Base-by-base conservation (phyloP, 2,888 invertebrate genomes). In the Drosophila flavopinicola region DNA sequence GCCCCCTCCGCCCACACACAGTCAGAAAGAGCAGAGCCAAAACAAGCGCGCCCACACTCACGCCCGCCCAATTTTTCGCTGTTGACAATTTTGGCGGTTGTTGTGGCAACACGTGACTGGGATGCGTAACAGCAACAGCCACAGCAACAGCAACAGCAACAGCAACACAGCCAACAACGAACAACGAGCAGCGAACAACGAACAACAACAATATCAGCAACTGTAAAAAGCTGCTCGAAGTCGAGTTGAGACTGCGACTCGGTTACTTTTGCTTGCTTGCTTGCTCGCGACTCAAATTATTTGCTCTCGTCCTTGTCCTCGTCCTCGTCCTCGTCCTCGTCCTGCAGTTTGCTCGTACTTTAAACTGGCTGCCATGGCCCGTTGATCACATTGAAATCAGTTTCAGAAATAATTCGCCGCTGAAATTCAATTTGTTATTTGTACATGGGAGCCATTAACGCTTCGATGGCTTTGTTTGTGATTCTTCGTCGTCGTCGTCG, bases 31-130 rank as follows among this genome's bases (percentile, higher is more conserved):
- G n/a, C n/a, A n/a, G n/a, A n/a, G 60, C 29, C 11, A 5, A 49
- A 66, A 47, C 53, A 60, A 47, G 75, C 75, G 44, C 56, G 66
- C 58, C 59, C 82, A 60, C 72, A 69, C 85, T 83, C 82, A 87
- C 87, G 78, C 73, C 85, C 85, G 73, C 70, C 57, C 87, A 83
- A 83, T 87, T 87, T 87, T 82, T 83, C 82, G 87, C 87, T 87
- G 82, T 83, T 83, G 82, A 83, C 82, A 83, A 83, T 83, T 83
- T 83, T 78, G 87, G 82, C 87, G 82, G 82, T 83, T 83, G 82
- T 85, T 83, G 82, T 83, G 82, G 82, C 82, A 83, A 83, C 82
- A 83, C 82, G 80, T 80, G 80, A 80, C 80, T 86, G 77, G 80
- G 80, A 80, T 86, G 85, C 86, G 82, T 80, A 80, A 74, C 57